Evolutionary conservation across 2,113 vertebrate species (phyloP), one percentile per base, ranked within the genome.

Genomic region (Calyptomena viridis): DNA sequence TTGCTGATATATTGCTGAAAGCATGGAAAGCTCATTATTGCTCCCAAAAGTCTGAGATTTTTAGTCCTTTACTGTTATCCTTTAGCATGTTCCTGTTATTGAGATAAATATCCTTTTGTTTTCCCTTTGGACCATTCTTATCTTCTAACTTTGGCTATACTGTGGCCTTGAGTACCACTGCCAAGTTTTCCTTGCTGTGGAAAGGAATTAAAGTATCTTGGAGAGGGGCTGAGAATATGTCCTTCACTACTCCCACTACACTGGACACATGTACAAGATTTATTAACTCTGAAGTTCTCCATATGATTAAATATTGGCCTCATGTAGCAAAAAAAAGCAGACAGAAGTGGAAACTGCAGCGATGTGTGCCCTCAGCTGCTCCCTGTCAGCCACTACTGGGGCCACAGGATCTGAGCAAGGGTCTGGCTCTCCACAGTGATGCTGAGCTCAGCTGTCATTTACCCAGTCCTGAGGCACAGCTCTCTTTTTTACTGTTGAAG

Each of bases 111-210:
- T 64, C 58, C 80, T 81, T 76, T 92, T 82, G 56, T 89, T 96
- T 91, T 75, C 87, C 75, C 87, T 87, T 91, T 30, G 59, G 89
- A 94, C 75, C 74, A 62, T 84, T 89, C 78, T 91, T 95, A 94
- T 94, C 95, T 92, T 69, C 42, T 79, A 81, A 56, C 53, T 46
- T 93, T 84, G 89, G 80, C 90, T 85, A 66, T 69, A 42, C 15
- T 67, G 22, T 66, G 67, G 56, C 89, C 66, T 25, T 24, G 52
- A 89, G 59, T 11, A 85, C 31, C 63, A 20, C 77, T 79, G 93
- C 77, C 95, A 93, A 84, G 55, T 84, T 82, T 60, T 87, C 46
- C 49, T 89, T 86, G 59, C 75, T 82, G 44, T 49, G 42, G 84
- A 96, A 84, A 92, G 77, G 89, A 89, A 94, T 78, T 59, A 39